Evolutionary conservation across 64 coral and sea anemone species (phyloP), one percentile per base, ranked within the genome.

Genomic region (Porites lutea): DNA sequence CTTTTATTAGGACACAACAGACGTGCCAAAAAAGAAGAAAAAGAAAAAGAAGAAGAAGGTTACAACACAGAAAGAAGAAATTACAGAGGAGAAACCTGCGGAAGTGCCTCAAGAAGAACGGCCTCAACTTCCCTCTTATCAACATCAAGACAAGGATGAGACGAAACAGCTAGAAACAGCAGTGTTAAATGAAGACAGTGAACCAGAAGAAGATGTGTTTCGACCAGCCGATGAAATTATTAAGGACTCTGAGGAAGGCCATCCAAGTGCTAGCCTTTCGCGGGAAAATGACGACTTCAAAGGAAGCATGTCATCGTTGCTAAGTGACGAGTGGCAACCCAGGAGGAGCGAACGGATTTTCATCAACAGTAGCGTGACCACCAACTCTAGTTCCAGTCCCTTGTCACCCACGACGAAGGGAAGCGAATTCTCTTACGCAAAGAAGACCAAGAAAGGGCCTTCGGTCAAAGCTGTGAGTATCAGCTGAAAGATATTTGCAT

Each of bases 341-440:
- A 70, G 93, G 65, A 72, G 93, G 16, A 95, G 93, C 13, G 93
- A 95, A 62, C 50, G 93, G 52, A 95, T 95, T 14, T 95, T 95
- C 16, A 86, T 95, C 59, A 95, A 86, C 51, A 95, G 93, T 54
- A 95, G 93, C 78, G 91, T 93, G 52, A 58, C 91, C 16, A 89
- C 22, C 53, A 89, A 64, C 77, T 79, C 92, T 48, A 71, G 79
- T 72, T 19, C 53, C 18, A 89, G 92, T 94, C 86, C 87, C 20
- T n/a, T 94, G 21, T 81, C 92, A 4, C 87, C 92, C 22, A 82
- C 45, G 37, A 20, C 57, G 18, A 93, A 93, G 20, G n/a, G 76
- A 50, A 77, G 77, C 58, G 92, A 88, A 43, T 83, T 94, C 46
- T 46, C 47, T 16, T 93, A 85, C 71, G 48, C 59, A 11, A 93